Percentiles rank a stretch among this genome's conserved stretches.
These are phyloP conservation scores for Eudasyphora cyanicolor DNA, from an alignment of 2,888 invertebrate species.

Conservation along the genomic window DNA sequence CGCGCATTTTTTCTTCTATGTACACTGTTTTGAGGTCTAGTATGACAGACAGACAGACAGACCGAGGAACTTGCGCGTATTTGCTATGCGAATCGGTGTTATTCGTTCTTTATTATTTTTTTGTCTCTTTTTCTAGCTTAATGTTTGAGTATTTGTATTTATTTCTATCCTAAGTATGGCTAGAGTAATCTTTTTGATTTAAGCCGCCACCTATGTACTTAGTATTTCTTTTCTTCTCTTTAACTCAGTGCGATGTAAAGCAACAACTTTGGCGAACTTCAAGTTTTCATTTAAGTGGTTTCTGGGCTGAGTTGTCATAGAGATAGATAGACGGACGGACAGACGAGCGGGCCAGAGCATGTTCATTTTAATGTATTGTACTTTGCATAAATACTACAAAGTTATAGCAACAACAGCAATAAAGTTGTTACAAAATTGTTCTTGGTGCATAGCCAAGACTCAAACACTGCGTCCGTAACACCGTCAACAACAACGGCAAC, in stretches of 20 bases:
- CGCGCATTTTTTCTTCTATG: constrained; percentile 49
- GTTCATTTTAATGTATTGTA: background rate
- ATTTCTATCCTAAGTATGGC: background rate
- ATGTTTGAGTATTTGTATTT: constrained; percentile 17
- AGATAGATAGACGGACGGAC: background rate
- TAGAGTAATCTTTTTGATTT: constrained; percentile 58
- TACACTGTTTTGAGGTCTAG: background rate
- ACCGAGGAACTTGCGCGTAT: constrained; percentile 16
- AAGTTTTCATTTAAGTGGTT: constrained; percentile 61
- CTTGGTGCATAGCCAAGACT: constrained; percentile 3
- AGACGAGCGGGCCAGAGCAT: background rate
- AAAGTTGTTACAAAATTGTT: constrained; percentile 30
- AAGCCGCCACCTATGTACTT: constrained; percentile 49
- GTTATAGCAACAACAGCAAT: constrained; percentile 31
- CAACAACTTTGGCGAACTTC: background rate
- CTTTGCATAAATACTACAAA: constrained; percentile 29
- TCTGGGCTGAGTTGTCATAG: constrained; percentile 23
- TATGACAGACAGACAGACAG: background rate
- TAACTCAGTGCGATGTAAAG: background rate
- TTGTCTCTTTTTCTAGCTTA: background rate
- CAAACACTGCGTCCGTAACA: constrained; percentile 19
- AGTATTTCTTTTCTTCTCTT: background rate
- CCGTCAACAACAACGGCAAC: background rate
- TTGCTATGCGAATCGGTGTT: background rate
- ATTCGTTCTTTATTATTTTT: background rate